Evolutionary conservation across 1,140 invertebrate species (phyloP).

Genomic region (Ectropis grisescens): DNA sequence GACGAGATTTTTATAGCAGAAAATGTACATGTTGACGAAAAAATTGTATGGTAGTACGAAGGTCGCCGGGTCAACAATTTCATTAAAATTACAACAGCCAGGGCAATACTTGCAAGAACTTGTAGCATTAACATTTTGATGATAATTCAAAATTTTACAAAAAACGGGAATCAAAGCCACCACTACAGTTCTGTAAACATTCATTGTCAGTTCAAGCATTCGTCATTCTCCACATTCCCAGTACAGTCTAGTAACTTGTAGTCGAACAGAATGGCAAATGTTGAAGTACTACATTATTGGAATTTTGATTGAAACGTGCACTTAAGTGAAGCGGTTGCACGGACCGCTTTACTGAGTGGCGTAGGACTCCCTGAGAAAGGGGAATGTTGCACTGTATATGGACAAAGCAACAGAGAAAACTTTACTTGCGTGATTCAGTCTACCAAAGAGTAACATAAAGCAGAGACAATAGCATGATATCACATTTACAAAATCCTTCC

Average conservation of each 20-base stretch:
- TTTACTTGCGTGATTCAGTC: too few relatives aligned
- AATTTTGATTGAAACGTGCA: conserved; percentile 34
- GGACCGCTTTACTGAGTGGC: conserved; percentile 37
- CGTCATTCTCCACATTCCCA: conserved; percentile 44
- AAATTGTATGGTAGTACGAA: too few relatives aligned
- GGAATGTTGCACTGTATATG: too few relatives aligned
- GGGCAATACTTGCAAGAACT: too few relatives aligned
- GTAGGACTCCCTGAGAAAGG: conserved; percentile 30
- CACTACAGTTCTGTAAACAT: conserved; percentile 39
- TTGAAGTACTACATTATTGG: conserved; percentile 31
- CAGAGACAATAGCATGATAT: too few relatives aligned
- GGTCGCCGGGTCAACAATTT: too few relatives aligned
- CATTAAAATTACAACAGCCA: too few relatives aligned
- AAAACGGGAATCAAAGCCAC: conserved; percentile 49
- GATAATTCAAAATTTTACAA: not conserved
- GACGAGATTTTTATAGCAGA: too few relatives aligned
- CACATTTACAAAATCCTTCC: too few relatives aligned
- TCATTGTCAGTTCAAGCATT: conserved; percentile 47
- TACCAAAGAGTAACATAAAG: too few relatives aligned
- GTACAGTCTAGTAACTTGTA: conserved; percentile 51
- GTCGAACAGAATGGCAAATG: conserved; percentile 59
- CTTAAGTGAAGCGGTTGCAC: conserved; percentile 35
- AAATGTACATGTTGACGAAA: too few relatives aligned
- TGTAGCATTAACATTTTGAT: not conserved
- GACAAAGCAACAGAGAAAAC: too few relatives aligned